phyloP scores from a whole-genome alignment of 2,113 vertebrate genomes.

The Hippotragus niger region DNA sequence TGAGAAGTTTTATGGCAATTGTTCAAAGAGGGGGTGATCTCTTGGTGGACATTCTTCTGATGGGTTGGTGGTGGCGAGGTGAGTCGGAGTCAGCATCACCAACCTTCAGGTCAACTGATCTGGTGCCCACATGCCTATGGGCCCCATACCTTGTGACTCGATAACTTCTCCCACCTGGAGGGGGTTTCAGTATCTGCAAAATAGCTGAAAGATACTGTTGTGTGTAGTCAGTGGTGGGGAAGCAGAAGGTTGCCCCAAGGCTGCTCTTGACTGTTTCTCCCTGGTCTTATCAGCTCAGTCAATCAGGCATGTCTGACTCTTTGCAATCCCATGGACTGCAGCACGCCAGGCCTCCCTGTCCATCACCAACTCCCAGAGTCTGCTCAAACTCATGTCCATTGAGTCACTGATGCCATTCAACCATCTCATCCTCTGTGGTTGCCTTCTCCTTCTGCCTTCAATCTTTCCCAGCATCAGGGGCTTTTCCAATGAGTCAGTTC shows the following conservation, averaged over 20 bases:
- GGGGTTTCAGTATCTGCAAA: neutral
- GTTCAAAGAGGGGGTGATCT: fast-evolving
- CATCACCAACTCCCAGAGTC: neutral
- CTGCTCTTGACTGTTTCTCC: neutral
- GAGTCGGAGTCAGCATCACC: neutral
- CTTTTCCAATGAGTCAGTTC: neutral
- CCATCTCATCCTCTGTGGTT: neutral
- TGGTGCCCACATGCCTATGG: neutral
- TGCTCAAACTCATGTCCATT: neutral
- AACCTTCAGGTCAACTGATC: neutral
- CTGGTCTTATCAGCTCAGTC: neutral
- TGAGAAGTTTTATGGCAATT: neutral
- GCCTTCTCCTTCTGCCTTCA: fast-evolving
- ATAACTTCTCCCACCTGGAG: neutral
- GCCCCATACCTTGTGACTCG: neutral
- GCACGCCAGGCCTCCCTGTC: neutral
- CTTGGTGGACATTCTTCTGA: neutral
- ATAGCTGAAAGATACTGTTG: neutral
- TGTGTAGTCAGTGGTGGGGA: neutral
- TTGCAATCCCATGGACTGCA: fast-evolving
- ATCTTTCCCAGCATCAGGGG: neutral
- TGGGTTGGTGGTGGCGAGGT: neutral
- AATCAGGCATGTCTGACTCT: fast-evolving
- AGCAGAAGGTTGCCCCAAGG: neutral
- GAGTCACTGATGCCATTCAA: neutral